Percentiles rank a stretch among this genome's conserved stretches.
These are phyloP conservation scores for Muntiacus reevesi DNA, from an alignment of 2,113 vertebrate genomes.

Conservation along the genomic window DNA sequence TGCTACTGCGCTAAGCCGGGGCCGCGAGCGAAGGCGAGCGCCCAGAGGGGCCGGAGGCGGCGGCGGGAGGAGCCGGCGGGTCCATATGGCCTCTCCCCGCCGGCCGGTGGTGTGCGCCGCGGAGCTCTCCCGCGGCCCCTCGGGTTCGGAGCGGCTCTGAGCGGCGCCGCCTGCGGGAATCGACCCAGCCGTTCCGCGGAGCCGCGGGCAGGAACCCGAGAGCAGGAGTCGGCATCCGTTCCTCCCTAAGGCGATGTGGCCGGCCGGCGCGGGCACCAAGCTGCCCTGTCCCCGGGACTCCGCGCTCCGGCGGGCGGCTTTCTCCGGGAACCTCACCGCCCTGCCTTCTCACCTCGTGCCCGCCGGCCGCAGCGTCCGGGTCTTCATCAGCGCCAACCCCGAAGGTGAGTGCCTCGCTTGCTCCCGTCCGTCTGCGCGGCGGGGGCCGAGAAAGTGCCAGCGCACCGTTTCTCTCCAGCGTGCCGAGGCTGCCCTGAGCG, in stretches of 20 bases:
- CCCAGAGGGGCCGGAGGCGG: background rate
- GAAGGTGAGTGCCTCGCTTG: slow-evolving; percentile 86
- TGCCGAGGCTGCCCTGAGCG: background rate
- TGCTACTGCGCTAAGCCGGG: background rate
- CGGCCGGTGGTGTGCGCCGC: background rate
- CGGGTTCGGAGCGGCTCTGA: slow-evolving; percentile 47
- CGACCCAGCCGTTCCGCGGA: background rate
- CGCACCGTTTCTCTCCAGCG: background rate
- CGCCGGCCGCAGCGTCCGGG: slow-evolving; percentile 91
- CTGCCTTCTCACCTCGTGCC: slow-evolving; percentile 91
- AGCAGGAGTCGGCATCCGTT: background rate
- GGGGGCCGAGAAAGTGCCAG: background rate
- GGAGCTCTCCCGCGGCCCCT: slow-evolving; percentile 1
- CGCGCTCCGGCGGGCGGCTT: slow-evolving; percentile 90
- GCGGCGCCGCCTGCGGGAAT: background rate
- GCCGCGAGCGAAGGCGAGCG: background rate
- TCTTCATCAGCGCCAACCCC: slow-evolving; percentile 95
- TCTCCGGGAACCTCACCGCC: slow-evolving; percentile 91
- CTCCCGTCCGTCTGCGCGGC: rapidly evolving
- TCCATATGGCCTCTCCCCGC: slow-evolving; percentile 62
- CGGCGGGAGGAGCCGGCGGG: background rate
- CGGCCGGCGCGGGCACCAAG: slow-evolving; percentile 88
- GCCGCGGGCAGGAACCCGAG: background rate
- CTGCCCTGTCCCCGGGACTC: slow-evolving; percentile 91
- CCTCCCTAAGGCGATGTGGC: slow-evolving; percentile 86